Evolutionary conservation across 2,888 invertebrate species (phyloP).

Genomic region (Melipona beecheii): DNA sequence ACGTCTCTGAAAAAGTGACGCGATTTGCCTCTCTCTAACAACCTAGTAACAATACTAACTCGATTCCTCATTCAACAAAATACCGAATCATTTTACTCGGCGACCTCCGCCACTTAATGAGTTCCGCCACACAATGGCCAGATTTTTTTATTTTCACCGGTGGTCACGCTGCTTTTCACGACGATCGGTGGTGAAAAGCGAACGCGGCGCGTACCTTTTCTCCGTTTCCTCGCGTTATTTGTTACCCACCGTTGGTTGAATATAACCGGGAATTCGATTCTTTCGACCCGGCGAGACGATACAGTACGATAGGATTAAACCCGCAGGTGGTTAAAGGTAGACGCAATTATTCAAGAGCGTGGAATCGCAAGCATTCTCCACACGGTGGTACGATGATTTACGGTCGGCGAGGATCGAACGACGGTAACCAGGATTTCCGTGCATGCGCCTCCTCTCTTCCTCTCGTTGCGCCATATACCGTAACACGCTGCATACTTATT

Average conservation of each 20-base stretch:
- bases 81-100: not conserved
- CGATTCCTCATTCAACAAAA: not conserved
- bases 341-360: constrained; percentile 68
- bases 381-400: constrained; percentile 63
- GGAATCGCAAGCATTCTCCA: constrained; percentile 68
- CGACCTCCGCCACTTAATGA: not conserved
- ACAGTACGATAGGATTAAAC: constrained; percentile 65
- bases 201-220: not conserved
- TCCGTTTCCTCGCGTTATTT: not conserved
- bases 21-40: too few relatives aligned
- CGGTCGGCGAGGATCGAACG: constrained; percentile 61
- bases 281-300: constrained; percentile 44
- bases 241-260: constrained; percentile 34
- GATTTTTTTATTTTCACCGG: not conserved
- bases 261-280: constrained; percentile 54
- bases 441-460: constrained; percentile 23
- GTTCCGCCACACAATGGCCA: not conserved
- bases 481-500: constrained; percentile 51
- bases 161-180: not conserved
- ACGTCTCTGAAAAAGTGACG: not conserved
- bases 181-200: not conserved
- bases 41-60: not conserved
- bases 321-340: constrained; percentile 67
- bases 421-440: constrained; percentile 67
- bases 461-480: constrained; percentile 47